Conservation (phyloP, 2,797 vertebrate species). For the Pampus argenteus region DNA sequence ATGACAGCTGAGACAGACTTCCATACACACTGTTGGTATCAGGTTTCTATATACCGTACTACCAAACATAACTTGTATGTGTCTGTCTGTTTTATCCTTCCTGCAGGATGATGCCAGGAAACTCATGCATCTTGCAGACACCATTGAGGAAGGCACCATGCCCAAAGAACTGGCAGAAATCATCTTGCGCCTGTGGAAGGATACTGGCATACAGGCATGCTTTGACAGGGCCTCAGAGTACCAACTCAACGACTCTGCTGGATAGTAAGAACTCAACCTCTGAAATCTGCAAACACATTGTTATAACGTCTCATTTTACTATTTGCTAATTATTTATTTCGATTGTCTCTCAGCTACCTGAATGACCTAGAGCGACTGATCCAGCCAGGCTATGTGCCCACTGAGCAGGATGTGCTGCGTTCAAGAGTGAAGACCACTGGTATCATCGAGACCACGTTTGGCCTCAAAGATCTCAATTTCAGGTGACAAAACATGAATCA, state of each 20-base stretch:
- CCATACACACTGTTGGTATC: background rate
- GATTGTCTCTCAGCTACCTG: slow-evolving; percentile 87
- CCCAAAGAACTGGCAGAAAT: slow-evolving; percentile 96
- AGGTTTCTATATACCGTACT: background rate
- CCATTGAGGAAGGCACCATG: slow-evolving; percentile 97
- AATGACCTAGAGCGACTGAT: slow-evolving; percentile 93
- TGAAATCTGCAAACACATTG: background rate
- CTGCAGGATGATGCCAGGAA: slow-evolving; percentile 94
- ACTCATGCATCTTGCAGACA: slow-evolving; percentile 95
- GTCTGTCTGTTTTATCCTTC: background rate
- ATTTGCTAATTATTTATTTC: background rate
- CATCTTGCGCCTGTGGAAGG: slow-evolving; percentile 95
- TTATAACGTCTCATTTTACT: background rate
- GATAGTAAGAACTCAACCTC: slow-evolving; percentile 87
- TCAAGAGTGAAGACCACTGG: slow-evolving; percentile 98
- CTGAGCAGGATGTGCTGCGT: slow-evolving; percentile 96
- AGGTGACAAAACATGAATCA: slow-evolving; percentile 81
- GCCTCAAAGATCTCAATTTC: slow-evolving; percentile 97
- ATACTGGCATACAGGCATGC: slow-evolving; percentile 93
- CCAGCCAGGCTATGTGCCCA: slow-evolving; percentile 93
- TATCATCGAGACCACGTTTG: slow-evolving; percentile 96
- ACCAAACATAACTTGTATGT: background rate
- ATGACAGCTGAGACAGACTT: background rate
- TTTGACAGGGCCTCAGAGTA: slow-evolving; percentile 97
- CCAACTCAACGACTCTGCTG: slow-evolving; percentile 97